Evolutionary conservation across 1,140 invertebrate genomes (phyloP).

Genomic region (Sitophilus oryzae): DNA sequence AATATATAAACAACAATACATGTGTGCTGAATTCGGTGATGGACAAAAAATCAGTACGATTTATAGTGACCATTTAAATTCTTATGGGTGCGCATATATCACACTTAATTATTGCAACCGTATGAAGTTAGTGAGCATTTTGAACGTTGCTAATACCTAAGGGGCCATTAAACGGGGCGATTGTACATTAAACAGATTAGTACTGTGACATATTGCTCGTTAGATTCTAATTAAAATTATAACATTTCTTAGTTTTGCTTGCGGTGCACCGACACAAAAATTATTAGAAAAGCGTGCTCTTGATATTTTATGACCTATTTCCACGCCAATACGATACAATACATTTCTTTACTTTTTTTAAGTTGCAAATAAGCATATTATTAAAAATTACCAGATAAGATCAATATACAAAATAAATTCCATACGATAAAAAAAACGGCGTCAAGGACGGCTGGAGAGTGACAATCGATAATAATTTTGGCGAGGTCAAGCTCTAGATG

Average conservation of each 20-base stretch:
- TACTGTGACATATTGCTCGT: constrained; percentile 23
- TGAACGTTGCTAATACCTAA: constrained; percentile 21
- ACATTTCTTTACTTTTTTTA: too few species aligned
- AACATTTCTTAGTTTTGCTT: constrained; percentile 17
- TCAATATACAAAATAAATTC: too few species aligned
- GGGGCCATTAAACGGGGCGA: constrained; percentile 22
- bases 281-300: background rate
- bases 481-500: too few species aligned
- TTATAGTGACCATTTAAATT: constrained; percentile 22
- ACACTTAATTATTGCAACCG: constrained; percentile 25
- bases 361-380: too few species aligned
- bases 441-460: too few species aligned
- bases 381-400: too few species aligned
- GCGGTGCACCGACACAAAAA: too few species aligned
- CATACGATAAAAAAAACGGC: too few species aligned
- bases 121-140: constrained; percentile 24
- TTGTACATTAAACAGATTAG: constrained; percentile 28
- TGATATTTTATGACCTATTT: background rate
- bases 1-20: background rate
- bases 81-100: constrained; percentile 25
- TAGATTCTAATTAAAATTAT: constrained; percentile 21
- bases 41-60: constrained; percentile 5
- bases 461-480: too few species aligned
- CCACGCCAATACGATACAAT: too few species aligned
- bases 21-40: background rate